Evolutionary conservation across 1,140 invertebrate species (phyloP).

Genomic region (Metopolophium dirhodum): DNA sequence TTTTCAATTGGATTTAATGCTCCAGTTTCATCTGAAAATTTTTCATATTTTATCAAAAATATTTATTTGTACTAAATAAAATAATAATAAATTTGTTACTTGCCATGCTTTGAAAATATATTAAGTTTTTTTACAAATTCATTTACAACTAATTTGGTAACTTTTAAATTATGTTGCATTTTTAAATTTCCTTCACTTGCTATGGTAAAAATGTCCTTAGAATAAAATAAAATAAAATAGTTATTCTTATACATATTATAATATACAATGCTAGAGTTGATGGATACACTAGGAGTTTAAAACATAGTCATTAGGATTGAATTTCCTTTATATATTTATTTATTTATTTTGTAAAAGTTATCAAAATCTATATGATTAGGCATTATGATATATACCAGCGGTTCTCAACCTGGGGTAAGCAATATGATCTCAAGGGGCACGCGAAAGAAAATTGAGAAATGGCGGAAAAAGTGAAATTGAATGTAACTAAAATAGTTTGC

Average conservation of each 20-base stretch:
- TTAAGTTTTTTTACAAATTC: constrained; percentile 33
- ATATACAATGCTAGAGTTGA: background rate
- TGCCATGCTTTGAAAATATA: constrained; percentile 43
- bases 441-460: too few relatives aligned
- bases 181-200: constrained; percentile 43
- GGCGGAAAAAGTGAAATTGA: too few relatives aligned
- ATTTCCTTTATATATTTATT: too few relatives aligned
- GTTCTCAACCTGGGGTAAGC: too few relatives aligned
- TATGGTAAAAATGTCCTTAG: constrained; percentile 38
- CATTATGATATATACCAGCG: too few relatives aligned
- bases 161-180: constrained; percentile 34
- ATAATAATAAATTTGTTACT: background rate
- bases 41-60: background rate
- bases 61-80: background rate
- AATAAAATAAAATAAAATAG: background rate
- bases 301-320: too few relatives aligned
- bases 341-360: too few relatives aligned
- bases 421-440: too few relatives aligned
- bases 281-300: too few relatives aligned
- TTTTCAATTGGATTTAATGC: constrained; percentile 19
- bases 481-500: too few relatives aligned
- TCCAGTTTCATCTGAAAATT: constrained; percentile 12
- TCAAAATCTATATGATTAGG: too few relatives aligned
- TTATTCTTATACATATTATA: background rate
- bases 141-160: constrained; percentile 41